These are phyloP conservation scores for Hephaestus fuliginosus DNA, from an alignment of 2,797 vertebrate species.

Conservation along the genomic window DNA sequence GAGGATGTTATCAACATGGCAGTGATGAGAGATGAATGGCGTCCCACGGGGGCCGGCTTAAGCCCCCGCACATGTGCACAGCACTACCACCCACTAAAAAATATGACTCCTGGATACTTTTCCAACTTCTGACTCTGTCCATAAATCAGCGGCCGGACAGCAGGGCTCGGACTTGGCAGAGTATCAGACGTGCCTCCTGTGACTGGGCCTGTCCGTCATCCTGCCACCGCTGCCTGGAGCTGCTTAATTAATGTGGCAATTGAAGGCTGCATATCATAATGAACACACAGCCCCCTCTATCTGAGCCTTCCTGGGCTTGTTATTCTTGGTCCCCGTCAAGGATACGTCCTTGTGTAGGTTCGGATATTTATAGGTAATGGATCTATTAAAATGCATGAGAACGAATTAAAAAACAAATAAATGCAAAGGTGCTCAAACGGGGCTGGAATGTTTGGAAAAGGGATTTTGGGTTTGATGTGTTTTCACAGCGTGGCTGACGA, in stretches of 20 bases:
- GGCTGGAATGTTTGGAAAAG: slow-evolving; percentile 80
- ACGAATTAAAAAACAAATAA: slow-evolving; percentile 85
- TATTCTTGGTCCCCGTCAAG: slow-evolving; percentile 84
- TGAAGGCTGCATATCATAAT: slow-evolving; percentile 84
- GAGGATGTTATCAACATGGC: slow-evolving; percentile 88
- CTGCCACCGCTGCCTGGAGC: slow-evolving; percentile 75
- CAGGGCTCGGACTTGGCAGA: slow-evolving; percentile 78
- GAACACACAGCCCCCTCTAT: slow-evolving; percentile 85
- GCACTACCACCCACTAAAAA: slow-evolving; percentile 72
- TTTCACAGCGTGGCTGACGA: slow-evolving; percentile 75
- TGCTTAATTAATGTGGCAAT: slow-evolving; percentile 88
- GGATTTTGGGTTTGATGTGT: slow-evolving; percentile 82
- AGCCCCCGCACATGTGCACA: slow-evolving; percentile 83
- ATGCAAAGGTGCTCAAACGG: slow-evolving; percentile 75
- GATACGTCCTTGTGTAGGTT: slow-evolving; percentile 74
- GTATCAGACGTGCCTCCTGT: slow-evolving; percentile 80
- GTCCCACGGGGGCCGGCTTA: slow-evolving; percentile 71
- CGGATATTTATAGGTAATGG: slow-evolving; percentile 86
- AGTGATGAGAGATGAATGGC: slow-evolving; percentile 86
- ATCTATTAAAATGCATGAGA: slow-evolving; percentile 87
- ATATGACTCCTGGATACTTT: slow-evolving; percentile 83
- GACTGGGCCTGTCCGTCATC: slow-evolving; percentile 84
- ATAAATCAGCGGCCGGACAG: slow-evolving; percentile 83
- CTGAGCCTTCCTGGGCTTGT: slow-evolving; percentile 79
- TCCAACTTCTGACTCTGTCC: slow-evolving; percentile 74